phyloP scores from a whole-genome alignment of 2,797 vertebrate genomes.

The Manis crassicaudata region DNA sequence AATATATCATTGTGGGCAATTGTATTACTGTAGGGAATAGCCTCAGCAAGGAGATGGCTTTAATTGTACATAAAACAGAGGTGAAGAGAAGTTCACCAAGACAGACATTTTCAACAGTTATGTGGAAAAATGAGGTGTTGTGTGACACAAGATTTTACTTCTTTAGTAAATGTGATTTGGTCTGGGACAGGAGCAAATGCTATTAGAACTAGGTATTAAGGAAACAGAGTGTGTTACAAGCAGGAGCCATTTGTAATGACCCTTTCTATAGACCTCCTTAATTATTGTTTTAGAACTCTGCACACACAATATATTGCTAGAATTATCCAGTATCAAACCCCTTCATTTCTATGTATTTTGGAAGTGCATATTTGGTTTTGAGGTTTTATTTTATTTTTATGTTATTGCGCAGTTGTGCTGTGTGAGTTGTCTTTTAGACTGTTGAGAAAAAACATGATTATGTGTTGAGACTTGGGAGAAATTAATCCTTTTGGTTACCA shows the following conservation, averaged over 20 bases:
- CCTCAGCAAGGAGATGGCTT: neutral
- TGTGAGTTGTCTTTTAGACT: constrained; percentile 57
- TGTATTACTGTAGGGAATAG: neutral
- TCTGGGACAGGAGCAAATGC: constrained; percentile 33
- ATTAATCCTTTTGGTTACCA: constrained; percentile 69
- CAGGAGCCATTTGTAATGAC: neutral
- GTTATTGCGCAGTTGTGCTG: neutral
- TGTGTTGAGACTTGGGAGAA: constrained; percentile 67
- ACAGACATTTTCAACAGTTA: neutral
- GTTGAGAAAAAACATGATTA: constrained; percentile 52
- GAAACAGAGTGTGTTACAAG: neutral
- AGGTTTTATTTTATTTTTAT: constrained; percentile 48
- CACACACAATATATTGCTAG: neutral
- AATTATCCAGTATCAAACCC: neutral
- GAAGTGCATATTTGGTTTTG: constrained; percentile 36
- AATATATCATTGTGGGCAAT: neutral
- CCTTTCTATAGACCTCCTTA: neutral
- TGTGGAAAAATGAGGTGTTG: neutral
- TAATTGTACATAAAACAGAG: constrained; percentile 29
- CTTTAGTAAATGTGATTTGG: constrained; percentile 21
- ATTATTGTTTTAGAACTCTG: neutral
- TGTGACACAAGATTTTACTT: constrained; percentile 25
- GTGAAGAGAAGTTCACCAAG: constrained; percentile 30
- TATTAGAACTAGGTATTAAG: neutral
- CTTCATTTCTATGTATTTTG: constrained; percentile 22